Evolutionary conservation across 2,113 vertebrate species (phyloP), one percentile per base, ranked within the genome.

Genomic region (Aegotheles bennettii): DNA sequence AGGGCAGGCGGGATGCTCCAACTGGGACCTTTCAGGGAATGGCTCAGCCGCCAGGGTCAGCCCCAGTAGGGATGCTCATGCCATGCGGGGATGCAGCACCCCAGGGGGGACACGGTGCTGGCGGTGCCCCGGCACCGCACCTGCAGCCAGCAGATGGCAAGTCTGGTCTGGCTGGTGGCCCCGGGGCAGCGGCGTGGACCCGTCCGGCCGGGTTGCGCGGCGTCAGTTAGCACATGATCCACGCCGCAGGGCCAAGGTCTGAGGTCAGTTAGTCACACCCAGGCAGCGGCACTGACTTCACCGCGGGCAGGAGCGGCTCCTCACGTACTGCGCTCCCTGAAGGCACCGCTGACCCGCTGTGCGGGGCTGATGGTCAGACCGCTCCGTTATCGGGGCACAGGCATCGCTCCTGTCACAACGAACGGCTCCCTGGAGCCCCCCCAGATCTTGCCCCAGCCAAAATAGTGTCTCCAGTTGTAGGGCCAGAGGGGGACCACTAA

Each of bases 231-330:
- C 94, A 90, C 95, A 96, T 96, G 96, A 96, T 95, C 48, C 42
- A 5, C 21, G 87, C 96, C 94, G 90, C 95, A 28, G 92, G 96
- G 96, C 95, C 96, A 95, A 93, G 90, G 94, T 56, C 96, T 96
- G 95, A 96, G 95, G 94, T 96, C 95, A 96, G 82, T 7, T 16
- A 50, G 95, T 90, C 94, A 96, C 95, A 95, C 96, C 96, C 95
- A 96, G 92, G 94, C 94, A 91, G 92, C 90, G 38, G 95, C 96
- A 48, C 92, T 96, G 95, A 96, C 95, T 92, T 96, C 96, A 96
- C 95, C 67, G 48, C 63, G 88, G 93, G 93, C 96, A 96, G 93
- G 67, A 95, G 93, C 89, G 1, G 92, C 90, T 96, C 90, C 95
- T 96, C 96, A 96, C 96, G 95, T 96, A 91, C 87, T 31, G 82